Evolutionary conservation across 2,888 invertebrate species (phyloP).

Genomic region (Cerastoderma edule): DNA sequence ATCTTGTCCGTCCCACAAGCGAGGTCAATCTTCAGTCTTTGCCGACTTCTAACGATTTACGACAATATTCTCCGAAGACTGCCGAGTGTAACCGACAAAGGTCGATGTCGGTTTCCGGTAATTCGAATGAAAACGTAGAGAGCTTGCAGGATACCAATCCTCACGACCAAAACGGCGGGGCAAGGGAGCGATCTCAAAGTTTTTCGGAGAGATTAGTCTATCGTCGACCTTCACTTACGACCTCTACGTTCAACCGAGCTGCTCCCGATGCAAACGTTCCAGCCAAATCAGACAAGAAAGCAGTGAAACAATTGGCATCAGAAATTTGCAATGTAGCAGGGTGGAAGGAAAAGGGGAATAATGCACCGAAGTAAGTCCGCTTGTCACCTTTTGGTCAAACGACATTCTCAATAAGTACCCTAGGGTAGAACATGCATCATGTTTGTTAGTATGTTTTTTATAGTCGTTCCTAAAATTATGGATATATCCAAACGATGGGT

Average conservation of each 20-base stretch:
- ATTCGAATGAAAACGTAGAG: background rate
- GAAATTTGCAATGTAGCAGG: background rate
- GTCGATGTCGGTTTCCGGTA: conserved; percentile 6
- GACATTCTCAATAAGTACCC: too few relatives aligned
- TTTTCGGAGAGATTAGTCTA: background rate
- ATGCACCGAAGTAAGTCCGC: background rate
- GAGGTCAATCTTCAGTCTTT: background rate
- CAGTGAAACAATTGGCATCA: background rate
- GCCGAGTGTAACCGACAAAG: background rate
- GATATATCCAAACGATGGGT: background rate
- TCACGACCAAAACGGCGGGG: too few relatives aligned
- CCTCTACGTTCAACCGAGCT: conserved; percentile 2
- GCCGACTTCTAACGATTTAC: conserved; percentile 7
- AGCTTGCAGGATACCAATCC: too few relatives aligned
- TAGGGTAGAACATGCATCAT: background rate
- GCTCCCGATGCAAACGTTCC: background rate
- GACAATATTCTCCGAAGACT: conserved; percentile 1
- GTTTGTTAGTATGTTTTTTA: background rate
- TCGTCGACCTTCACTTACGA: conserved; percentile 5
- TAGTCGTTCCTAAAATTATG: too few relatives aligned
- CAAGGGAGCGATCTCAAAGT: conserved; percentile 6
- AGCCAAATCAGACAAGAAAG: background rate
- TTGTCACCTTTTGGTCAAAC: too few relatives aligned
- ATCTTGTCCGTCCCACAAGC: background rate
- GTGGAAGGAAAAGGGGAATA: background rate